A percentile compares a stretch with the other conserved stretches of the same genome.
Conservation (phyloP, 2,888 invertebrate species). For the Prosopocoilus inquinatus region DNA sequence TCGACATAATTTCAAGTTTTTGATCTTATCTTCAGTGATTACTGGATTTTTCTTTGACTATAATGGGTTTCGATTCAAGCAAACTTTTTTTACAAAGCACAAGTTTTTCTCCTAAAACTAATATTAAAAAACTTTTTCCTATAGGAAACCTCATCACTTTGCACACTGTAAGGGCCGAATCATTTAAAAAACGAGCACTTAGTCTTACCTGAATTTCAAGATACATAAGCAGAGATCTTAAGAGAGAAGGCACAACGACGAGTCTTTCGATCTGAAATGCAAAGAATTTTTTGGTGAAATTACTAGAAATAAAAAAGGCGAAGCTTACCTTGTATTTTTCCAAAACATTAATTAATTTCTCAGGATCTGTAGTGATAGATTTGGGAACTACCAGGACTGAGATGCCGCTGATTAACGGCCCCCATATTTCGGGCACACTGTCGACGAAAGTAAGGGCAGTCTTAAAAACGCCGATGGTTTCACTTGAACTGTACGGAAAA, state of each 20-base stretch:
- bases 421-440: slow-evolving; percentile 86
- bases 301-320: too few relatives aligned
- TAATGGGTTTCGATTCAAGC: too few relatives aligned
- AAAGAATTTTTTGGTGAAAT: neutral
- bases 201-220: slow-evolving; percentile 60
- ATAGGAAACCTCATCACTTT: too few relatives aligned
- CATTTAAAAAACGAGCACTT: too few relatives aligned
- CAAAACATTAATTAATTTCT: slow-evolving; percentile 66
- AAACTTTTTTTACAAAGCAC: too few relatives aligned
- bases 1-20: too few relatives aligned
- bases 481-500: slow-evolving; percentile 70
- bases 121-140: too few relatives aligned
- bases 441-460: slow-evolving; percentile 91
- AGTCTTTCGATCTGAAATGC: slow-evolving; percentile 62
- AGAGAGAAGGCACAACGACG: slow-evolving; percentile 79
- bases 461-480: slow-evolving; percentile 79
- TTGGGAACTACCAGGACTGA: slow-evolving; percentile 73
- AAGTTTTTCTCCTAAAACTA: too few relatives aligned
- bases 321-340: slow-evolving; percentile 64
- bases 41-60: too few relatives aligned
- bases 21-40: too few relatives aligned
- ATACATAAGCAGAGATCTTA: slow-evolving; percentile 76
- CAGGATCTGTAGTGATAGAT: slow-evolving; percentile 73
- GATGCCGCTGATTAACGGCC: slow-evolving; percentile 71
- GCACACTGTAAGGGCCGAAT: too few relatives aligned